Conservation (phyloP, 2,888 invertebrate genomes). For the Harmothoe impar region DNA sequence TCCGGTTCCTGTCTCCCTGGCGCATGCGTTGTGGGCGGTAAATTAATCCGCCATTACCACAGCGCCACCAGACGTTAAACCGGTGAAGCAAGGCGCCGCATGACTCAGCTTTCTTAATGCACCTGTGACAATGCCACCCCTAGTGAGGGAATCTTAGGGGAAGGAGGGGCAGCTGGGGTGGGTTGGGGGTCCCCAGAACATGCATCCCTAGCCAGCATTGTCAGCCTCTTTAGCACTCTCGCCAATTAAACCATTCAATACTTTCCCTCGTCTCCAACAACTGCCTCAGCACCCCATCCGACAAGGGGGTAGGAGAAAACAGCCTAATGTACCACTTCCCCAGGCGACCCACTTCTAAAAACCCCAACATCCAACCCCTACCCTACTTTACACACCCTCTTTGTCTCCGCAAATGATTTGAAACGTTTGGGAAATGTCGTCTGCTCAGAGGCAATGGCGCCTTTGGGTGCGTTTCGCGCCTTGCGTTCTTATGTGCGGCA, state of each 20-base stretch:
- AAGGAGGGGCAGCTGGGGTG: background rate
- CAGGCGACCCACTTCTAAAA: background rate
- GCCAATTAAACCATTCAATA: conserved; percentile 61
- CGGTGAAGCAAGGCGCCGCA: background rate
- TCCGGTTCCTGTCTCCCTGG: conserved; percentile 16
- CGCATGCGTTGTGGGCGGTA: conserved; percentile 18
- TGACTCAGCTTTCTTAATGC: conserved; percentile 60
- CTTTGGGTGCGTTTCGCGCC: conserved; percentile 5
- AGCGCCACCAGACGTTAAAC: conserved; percentile 47
- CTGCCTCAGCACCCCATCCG: background rate
- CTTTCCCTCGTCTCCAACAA: conserved; percentile 21
- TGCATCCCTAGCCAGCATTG: conserved; percentile 52
- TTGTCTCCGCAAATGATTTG: conserved; percentile 61
- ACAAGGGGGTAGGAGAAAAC: background rate
- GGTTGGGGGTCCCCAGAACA: background rate
- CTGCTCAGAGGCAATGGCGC: background rate
- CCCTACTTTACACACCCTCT: conserved; percentile 5
- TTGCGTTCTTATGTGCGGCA: background rate
- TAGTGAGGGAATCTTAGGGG: background rate
- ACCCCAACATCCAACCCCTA: background rate
- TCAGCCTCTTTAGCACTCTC: conserved; percentile 60
- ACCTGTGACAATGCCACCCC: conserved; percentile 50
- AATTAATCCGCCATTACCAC: conserved; percentile 61
- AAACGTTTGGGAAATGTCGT: conserved; percentile 46
- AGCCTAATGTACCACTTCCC: conserved; percentile 2